Conservation (phyloP, 2,888 invertebrate species). For the Cenopis cana region DNA sequence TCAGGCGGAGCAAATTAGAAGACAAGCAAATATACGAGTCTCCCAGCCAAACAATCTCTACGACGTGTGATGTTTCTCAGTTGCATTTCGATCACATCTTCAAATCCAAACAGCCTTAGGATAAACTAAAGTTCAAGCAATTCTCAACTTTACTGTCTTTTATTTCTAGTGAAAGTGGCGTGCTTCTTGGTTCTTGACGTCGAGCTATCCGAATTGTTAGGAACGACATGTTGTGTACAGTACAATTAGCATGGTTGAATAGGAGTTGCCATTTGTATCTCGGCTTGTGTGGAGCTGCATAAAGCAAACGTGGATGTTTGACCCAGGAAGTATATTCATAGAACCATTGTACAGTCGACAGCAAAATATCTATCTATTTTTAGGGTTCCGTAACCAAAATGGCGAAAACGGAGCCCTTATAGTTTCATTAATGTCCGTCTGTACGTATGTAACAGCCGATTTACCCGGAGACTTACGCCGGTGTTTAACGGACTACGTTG, state of each 20-base stretch:
- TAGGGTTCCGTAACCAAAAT: no score
- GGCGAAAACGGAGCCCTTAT: no score
- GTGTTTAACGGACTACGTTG: no score
- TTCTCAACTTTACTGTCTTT: background rate
- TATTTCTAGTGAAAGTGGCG: background rate
- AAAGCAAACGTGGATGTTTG: constrained; percentile 13
- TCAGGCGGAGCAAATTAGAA: background rate
- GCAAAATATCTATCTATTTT: no score
- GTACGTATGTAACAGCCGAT: no score
- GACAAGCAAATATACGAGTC: constrained; percentile 14
- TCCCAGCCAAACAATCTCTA: constrained; percentile 21
- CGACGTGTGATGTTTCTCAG: constrained; percentile 30
- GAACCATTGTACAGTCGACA: no score
- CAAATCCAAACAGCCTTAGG: background rate
- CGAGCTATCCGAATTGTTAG: background rate
- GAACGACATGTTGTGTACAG: constrained; percentile 4
- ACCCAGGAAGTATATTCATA: background rate
- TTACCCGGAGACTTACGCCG: no score
- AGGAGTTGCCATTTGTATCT: constrained; percentile 20
- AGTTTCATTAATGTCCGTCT: no score
- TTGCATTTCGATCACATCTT: constrained; percentile 17
- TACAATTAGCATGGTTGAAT: constrained; percentile 24
- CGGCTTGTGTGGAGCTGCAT: constrained; percentile 14
- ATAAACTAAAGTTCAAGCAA: background rate
- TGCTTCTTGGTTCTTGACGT: background rate